Conservation (phyloP, 2,797 vertebrate genomes). For the Odontamblyopus rebecca region DNA sequence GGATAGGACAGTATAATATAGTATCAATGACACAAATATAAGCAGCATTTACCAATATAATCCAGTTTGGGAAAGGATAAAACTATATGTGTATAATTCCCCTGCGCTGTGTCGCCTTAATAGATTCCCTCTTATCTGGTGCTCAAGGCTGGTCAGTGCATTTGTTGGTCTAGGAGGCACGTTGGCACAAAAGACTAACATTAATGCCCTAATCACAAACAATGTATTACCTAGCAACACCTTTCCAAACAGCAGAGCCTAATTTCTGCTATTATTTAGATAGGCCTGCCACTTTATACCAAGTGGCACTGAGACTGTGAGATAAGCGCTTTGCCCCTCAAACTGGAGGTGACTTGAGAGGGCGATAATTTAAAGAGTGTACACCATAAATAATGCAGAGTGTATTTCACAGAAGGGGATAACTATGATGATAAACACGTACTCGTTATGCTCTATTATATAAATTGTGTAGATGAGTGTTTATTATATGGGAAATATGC, state of each 20-base stretch:
- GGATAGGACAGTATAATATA: no score
- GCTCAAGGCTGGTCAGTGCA: background rate
- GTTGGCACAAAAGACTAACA: slow-evolving; percentile 1
- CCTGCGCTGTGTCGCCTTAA: no score
- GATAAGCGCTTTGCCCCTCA: background rate
- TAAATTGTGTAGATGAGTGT: no score
- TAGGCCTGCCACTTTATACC: background rate
- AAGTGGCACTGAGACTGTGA: background rate
- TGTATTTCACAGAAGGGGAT: background rate
- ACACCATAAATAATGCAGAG: slow-evolving; percentile 1
- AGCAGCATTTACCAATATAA: no score
- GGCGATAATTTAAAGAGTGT: no score
- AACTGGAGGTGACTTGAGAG: background rate
- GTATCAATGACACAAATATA: no score
- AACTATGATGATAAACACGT: background rate
- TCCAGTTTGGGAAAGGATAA: no score
- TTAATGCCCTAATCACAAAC: slow-evolving; percentile 5
- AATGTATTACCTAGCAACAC: slow-evolving; percentile 8
- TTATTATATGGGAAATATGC: no score
- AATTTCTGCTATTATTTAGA: background rate
- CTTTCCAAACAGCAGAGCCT: slow-evolving; percentile 1
- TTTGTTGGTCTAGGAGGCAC: background rate
- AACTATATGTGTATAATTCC: no score
- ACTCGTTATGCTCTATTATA: no score
- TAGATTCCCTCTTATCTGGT: background rate